Evolutionary conservation across 2,113 vertebrate genomes (phyloP).

Genomic region (Vombatus ursinus): DNA sequence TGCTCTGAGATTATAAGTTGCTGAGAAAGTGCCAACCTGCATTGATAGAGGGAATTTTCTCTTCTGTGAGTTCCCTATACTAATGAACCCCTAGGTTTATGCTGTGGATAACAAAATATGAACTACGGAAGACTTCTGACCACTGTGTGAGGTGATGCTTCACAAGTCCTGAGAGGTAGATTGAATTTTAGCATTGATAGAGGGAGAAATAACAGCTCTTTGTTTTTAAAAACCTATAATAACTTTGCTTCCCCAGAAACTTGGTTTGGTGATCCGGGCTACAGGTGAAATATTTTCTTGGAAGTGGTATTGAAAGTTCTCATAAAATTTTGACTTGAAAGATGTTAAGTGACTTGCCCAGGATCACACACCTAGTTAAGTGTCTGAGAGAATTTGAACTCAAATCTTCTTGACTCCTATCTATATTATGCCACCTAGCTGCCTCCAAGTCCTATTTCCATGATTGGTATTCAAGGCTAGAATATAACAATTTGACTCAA

Average conservation of each 20-base stretch:
- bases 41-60: background rate
- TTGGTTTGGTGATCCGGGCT: background rate
- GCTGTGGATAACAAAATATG: background rate
- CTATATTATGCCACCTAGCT: background rate
- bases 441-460: background rate
- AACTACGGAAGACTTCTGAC: background rate
- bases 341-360: background rate
- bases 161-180: background rate
- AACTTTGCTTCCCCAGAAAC: background rate
- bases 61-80: background rate
- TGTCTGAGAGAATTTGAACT: background rate
- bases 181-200: background rate
- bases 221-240: background rate
- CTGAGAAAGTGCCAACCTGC: background rate
- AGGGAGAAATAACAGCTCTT: background rate
- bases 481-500: background rate
- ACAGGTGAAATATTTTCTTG: background rate
- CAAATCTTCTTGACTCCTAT: background rate
- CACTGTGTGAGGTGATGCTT: background rate
- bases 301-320: background rate
- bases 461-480: background rate
- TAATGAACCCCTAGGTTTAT: background rate
- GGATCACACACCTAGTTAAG: background rate
- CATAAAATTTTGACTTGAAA: background rate
- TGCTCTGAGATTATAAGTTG: background rate